Conservation (phyloP, 2,797 vertebrate genomes). For the Melanotaenia trifasciata region DNA sequence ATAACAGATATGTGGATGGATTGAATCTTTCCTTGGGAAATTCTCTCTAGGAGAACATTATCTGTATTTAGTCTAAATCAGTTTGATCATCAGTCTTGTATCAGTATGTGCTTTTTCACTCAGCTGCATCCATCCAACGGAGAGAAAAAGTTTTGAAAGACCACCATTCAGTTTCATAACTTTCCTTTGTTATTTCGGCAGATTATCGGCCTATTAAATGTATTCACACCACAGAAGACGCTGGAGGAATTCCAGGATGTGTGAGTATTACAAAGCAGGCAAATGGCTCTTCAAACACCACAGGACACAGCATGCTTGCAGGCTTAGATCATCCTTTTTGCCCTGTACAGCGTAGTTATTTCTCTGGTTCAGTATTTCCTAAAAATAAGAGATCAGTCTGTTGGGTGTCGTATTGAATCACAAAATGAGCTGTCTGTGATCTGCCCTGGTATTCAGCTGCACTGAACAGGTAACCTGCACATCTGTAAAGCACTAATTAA, state of each 20-base stretch:
- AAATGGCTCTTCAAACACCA: constrained; percentile 18
- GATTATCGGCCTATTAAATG: constrained; percentile 98
- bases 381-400: background rate
- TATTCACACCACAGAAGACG: constrained; percentile 98
- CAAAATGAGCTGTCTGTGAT: background rate
- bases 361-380: background rate
- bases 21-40: background rate
- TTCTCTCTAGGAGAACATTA: constrained; percentile 4
- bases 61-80: background rate
- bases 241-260: constrained; percentile 99
- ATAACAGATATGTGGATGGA: constrained; percentile 1
- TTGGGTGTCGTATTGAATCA: background rate
- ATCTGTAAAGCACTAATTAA: background rate
- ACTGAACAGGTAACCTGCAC: background rate
- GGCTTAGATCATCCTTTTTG: constrained; percentile 26
- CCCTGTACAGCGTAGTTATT: background rate
- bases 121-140: too few species aligned
- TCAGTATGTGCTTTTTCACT: too few species aligned
- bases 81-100: background rate
- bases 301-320: constrained; percentile 6
- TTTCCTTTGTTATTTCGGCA: constrained; percentile 64
- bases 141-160: too few species aligned
- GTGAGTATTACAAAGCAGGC: constrained; percentile 84
- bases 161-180: constrained; percentile 10
- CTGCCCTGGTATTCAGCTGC: background rate